Base-by-base conservation (phyloP, 2,888 invertebrate species). In the Lissonota sp. region DNA sequence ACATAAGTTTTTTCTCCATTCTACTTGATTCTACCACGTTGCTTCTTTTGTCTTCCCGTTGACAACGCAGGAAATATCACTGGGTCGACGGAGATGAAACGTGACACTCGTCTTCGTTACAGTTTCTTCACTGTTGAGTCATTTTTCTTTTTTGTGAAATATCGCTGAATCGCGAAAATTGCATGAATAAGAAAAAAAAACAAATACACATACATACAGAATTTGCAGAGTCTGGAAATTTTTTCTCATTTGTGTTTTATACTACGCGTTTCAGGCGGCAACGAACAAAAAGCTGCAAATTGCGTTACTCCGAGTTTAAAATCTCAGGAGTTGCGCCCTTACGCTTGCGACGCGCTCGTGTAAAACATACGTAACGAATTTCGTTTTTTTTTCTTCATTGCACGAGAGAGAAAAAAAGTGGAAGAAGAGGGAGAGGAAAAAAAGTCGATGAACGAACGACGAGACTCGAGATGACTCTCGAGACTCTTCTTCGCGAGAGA, bases 401-500 rank as follows among this genome's bases (percentile, higher is more conserved):
- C 57, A 37, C 14, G 60, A 7, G 60, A 58, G 64, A 66, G 37
- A 42, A 63, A 53, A 40, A 26, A 55, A 44, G 26, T 7, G 6
- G 51, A 70, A 53, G 12, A 10, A 58, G 51, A 51, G 69, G 64
- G 37, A 63, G 57, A 73, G 26, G 5, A 46, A 44, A 42, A 71
- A 58, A 78, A 74, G 81, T 81, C 78, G 81, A 78, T 78, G 81
- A 81, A 81, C 81, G 74, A 66, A 81, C 74, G 81, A 81, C 77
- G 81, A 81, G 81, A 67, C 66, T 67, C 74, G 66, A 26, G 26
- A 75, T 10, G 60, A 71, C 78, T 71, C 78, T 81, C 74, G 81
- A 81, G 81, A 81, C 70, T 55, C 78, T 71, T 71, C 70, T 26
- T 66, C 58, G 72, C 37, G 39, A 66, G 44, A 77, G 60, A 67